phyloP scores from a whole-genome alignment of 1,140 invertebrate species.

The Saxidomus purpurata region DNA sequence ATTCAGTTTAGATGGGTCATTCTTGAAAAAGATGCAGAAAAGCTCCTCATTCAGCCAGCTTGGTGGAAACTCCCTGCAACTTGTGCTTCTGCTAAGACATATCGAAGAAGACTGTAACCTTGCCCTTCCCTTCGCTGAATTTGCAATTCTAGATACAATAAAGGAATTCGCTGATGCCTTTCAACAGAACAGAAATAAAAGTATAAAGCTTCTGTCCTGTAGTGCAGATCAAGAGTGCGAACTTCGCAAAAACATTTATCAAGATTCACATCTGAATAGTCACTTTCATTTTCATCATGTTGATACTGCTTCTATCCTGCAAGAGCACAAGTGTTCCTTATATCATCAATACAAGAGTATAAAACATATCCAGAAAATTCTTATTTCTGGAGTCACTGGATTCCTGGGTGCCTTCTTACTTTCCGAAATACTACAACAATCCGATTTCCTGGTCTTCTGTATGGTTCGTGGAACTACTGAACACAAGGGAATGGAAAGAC shows the following conservation, averaged over 20 bases:
- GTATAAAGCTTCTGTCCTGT: slow-evolving; percentile 25
- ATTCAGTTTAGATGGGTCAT: slow-evolving; percentile 69
- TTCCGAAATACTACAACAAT: slow-evolving; percentile 74
- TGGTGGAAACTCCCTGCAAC: slow-evolving; percentile 75
- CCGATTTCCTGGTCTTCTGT: slow-evolving; percentile 72
- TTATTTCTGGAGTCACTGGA: slow-evolving; percentile 77
- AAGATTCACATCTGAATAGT: slow-evolving; percentile 68
- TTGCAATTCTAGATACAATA: slow-evolving; percentile 74
- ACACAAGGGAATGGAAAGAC: slow-evolving; percentile 69
- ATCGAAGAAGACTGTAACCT: slow-evolving; percentile 70
- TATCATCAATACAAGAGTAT: too few species aligned
- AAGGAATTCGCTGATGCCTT: slow-evolving; percentile 75
- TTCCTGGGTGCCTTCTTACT: slow-evolving; percentile 76
- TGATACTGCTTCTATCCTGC: slow-evolving; percentile 18
- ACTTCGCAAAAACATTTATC: slow-evolving; percentile 63
- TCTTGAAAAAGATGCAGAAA: slow-evolving; percentile 68
- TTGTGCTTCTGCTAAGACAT: slow-evolving; percentile 71
- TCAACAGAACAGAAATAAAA: slow-evolving; percentile 62
- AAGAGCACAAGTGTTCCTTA: slow-evolving; percentile 52
- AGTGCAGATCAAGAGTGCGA: slow-evolving; percentile 32
- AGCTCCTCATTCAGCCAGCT: slow-evolving; percentile 75
- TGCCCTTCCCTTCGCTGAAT: slow-evolving; percentile 72
- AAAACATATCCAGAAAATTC: slow-evolving; percentile 70
- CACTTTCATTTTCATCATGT: too few species aligned
- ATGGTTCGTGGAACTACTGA: slow-evolving; percentile 77